Percentiles rank a stretch among this genome's conserved stretches.
phyloP scores from a whole-genome alignment of 2,113 vertebrate species.

The Tamias sibiricus region DNA sequence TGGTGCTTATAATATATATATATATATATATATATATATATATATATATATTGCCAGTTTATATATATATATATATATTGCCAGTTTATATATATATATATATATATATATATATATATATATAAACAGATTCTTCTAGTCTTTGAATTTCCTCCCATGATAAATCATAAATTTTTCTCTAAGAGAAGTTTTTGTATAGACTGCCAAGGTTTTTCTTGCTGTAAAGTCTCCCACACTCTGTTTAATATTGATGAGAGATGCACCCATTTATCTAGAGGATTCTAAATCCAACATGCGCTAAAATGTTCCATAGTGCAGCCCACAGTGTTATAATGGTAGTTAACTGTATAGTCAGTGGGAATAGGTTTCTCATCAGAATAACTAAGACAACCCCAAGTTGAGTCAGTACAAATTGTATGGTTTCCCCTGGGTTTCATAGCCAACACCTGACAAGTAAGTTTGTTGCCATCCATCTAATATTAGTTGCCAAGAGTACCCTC shows the following conservation, averaged over 20 bases:
- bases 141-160: background rate
- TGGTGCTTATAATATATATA: background rate
- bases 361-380: background rate
- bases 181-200: background rate
- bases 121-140: background rate
- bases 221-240: background rate
- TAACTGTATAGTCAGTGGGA: background rate
- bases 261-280: conserved; percentile 9
- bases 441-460: background rate
- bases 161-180: conserved; percentile 40
- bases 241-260: conserved; percentile 14
- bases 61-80: background rate
- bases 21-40: too few species aligned
- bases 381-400: background rate
- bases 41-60: too few species aligned
- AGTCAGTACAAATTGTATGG: background rate
- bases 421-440: background rate
- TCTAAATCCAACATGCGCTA: background rate
- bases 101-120: background rate
- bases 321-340: background rate
- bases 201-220: background rate
- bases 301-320: background rate
- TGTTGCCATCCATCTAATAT: background rate
- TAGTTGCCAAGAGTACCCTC: background rate
- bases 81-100: too few species aligned